Base-by-base conservation (phyloP, 2,888 invertebrate genomes). In the Zele albiditarsus region DNA sequence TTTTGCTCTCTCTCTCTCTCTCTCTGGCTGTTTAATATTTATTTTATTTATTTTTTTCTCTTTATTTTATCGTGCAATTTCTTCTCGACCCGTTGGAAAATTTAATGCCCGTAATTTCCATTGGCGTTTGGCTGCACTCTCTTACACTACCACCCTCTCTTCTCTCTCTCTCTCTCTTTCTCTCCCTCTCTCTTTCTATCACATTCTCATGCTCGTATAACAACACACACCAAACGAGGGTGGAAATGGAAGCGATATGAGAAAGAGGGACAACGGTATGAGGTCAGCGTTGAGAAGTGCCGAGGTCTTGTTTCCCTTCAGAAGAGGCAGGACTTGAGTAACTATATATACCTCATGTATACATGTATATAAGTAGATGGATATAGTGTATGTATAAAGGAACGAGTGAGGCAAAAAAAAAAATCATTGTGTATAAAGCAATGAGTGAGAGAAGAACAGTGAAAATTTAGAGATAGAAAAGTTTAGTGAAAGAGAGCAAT, bases 401-500 rank as follows among this genome's bases (percentile, higher is more conserved):
- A 62, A 58, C 65, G 31, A 70, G 38, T 25, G 31, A 49, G 65
- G 63, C 38, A 57, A 57, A 53, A 28, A 67, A 49, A 57, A 57
- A 53, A 28, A 62, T 76, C 67, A n/a, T 42, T 68, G 65, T 70
- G 58, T 49, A 57, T 23, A 69, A 53, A 28, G 58, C 12, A 10
- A 71, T 28, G 65, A 72, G 65, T 42, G 53, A 46, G 25, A 72
- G 66, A 60, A 46, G 27, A 66, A 38, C 71, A 58, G 71, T 74
- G 69, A 62, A 58, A 57, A 58, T 71, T 66, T 27, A 28, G 69
- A 69, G 65, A 25, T 23, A 60, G 28, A 57, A 63, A 72, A 72
- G 67, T 78, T 76, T 74, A 53, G 63, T 69, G 71, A 49, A 63
- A 53, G 71, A 65, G 65, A 27, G 79, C 73, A 82, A 83, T 83